phyloP scores from a whole-genome alignment of 1,140 invertebrate genomes.

The Epicauta chinensis region DNA sequence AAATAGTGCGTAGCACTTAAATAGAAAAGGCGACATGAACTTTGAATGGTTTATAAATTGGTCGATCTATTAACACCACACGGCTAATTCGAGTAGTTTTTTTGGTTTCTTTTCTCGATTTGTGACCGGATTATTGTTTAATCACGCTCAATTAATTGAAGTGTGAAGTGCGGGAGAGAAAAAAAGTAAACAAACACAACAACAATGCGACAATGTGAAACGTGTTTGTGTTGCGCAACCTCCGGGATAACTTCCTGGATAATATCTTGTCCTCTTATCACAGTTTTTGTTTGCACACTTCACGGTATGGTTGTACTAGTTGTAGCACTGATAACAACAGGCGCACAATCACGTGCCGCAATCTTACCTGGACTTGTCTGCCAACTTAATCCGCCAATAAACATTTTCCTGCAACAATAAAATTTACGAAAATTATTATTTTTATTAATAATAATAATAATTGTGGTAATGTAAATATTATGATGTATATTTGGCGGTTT shows the following conservation, averaged over 20 bases:
- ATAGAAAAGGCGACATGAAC: no score
- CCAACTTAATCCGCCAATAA: constrained; percentile 98
- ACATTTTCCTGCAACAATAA: constrained; percentile 93
- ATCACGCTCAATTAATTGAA: no score
- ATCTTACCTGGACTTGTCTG: constrained; percentile 96
- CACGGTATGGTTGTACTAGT: neutral
- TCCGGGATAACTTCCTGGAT: neutral
- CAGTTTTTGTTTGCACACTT: constrained; percentile 6
- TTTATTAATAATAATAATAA: neutral
- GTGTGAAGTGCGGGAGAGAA: no score
- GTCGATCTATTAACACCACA: no score
- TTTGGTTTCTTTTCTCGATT: no score
- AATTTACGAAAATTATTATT: neutral
- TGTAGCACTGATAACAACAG: constrained; percentile 4
- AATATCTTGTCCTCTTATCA: constrained; percentile 8
- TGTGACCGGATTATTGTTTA: no score
- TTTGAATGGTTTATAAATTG: no score
- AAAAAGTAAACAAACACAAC: neutral
- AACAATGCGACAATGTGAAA: constrained; percentile 11
- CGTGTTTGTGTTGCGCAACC: constrained; percentile 5
- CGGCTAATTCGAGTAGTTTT: no score
- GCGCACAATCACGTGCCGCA: constrained; percentile 6
- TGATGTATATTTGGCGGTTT: no score
- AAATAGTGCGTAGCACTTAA: no score
- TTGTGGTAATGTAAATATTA: no score